phyloP scores from a whole-genome alignment of 2,113 vertebrate species.

The Eulacestoma nigropectus region DNA sequence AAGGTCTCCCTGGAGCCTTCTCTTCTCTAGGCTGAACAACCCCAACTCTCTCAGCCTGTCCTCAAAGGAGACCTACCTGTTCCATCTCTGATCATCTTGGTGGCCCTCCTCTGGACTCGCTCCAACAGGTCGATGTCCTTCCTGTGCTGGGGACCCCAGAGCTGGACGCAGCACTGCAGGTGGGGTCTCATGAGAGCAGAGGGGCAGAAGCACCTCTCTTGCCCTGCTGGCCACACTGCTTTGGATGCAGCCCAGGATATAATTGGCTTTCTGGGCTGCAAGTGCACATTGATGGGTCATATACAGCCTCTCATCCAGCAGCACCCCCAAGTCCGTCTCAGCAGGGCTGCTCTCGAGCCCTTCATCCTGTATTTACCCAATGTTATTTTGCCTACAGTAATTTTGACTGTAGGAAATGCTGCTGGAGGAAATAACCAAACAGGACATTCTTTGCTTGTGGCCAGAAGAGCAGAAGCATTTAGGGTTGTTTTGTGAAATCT shows the following conservation, averaged over 20 bases:
- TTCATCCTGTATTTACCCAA: rapidly evolving
- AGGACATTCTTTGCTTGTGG: background rate
- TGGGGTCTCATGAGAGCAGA: background rate
- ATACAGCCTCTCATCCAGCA: background rate
- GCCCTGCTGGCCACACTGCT: background rate
- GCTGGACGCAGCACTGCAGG: background rate
- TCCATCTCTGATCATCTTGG: background rate
- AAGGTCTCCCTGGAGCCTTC: background rate
- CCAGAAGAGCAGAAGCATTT: background rate
- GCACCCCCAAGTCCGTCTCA: background rate
- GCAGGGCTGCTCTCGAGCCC: background rate
- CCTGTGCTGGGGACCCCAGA: background rate
- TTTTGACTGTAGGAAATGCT: background rate
- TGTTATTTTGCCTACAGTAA: background rate
- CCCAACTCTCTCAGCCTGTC: background rate
- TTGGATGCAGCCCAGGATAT: background rate
- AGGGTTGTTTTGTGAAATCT: background rate
- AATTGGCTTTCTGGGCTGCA: background rate
- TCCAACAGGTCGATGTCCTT: background rate
- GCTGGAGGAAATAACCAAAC: background rate
- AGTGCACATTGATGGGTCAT: background rate
- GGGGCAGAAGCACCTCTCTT: background rate
- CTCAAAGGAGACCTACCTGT: background rate
- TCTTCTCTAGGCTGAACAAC: background rate
- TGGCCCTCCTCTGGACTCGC: background rate